Percentiles rank a stretch among this genome's conserved stretches.
phyloP scores from a whole-genome alignment of 2,797 vertebrate species.

The Hoplostethus mediterraneus region DNA sequence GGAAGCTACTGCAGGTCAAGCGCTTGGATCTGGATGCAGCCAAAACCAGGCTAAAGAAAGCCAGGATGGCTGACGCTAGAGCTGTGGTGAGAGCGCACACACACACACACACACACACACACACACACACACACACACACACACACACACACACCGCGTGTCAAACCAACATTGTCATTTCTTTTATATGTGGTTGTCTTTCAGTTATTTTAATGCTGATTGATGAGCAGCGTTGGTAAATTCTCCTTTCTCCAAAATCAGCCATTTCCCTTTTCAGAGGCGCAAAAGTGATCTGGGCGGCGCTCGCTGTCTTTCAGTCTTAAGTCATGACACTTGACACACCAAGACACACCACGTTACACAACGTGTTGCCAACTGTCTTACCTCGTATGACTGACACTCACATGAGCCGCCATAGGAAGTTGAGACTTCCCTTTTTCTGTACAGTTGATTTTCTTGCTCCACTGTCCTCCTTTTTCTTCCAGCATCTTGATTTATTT shows the following conservation, averaged over 20 bases:
- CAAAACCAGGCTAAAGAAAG: constrained; percentile 97
- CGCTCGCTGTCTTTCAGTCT: constrained; percentile 1
- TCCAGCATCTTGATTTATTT: constrained; percentile 3
- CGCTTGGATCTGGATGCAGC: constrained; percentile 97
- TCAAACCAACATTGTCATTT: neutral
- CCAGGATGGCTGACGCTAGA: constrained; percentile 92
- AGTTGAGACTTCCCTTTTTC: constrained; percentile 58
- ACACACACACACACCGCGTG: neutral
- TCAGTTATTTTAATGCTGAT: neutral
- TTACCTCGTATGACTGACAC: constrained; percentile 43
- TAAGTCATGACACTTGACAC: constrained; percentile 32
- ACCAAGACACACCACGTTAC: constrained; percentile 38
- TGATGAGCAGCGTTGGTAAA: neutral
- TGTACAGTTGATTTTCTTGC: neutral
- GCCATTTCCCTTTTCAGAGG: neutral
- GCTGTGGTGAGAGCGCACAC: constrained; percentile 88
- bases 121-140: neutral
- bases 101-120: neutral
- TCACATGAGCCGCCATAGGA: constrained; percentile 62
- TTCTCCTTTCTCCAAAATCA: constrained; percentile 9
- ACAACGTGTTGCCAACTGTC: constrained; percentile 50
- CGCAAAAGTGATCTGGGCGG: constrained; percentile 12
- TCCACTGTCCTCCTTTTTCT: neutral
- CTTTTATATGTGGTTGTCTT: neutral
- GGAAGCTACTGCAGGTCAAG: constrained; percentile 96